Conservation (phyloP, 2,797 vertebrate species). For the Avahi laniger region DNA sequence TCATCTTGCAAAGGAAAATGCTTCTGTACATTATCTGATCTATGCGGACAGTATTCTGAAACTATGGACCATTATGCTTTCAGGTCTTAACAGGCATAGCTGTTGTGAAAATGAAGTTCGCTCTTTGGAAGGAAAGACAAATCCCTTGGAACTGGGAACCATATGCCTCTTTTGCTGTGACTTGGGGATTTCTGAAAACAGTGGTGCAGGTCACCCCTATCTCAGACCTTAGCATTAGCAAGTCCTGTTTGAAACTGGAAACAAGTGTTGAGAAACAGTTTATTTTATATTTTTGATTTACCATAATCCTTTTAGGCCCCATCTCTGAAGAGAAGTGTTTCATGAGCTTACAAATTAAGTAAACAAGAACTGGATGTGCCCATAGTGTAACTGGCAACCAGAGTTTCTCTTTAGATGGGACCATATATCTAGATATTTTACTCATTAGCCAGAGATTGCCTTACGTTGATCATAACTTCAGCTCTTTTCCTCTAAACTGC, state of each 20-base stretch:
- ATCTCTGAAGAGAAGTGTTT: constrained; percentile 52
- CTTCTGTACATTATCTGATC: neutral
- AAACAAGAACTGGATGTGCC: constrained; percentile 22
- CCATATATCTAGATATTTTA: neutral
- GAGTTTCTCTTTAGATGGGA: neutral
- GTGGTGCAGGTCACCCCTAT: neutral
- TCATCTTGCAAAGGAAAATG: neutral
- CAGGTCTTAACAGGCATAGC: neutral
- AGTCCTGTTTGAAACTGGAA: constrained; percentile 63
- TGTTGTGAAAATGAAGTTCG: neutral
- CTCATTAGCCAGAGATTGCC: neutral
- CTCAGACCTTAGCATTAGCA: neutral
- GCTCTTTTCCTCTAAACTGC: neutral
- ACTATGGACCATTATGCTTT: neutral
- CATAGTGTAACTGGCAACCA: neutral
- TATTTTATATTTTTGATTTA: constrained; percentile 56
- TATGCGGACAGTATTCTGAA: neutral
- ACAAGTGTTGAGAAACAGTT: constrained; percentile 54
- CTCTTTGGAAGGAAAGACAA: neutral
- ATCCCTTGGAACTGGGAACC: neutral
- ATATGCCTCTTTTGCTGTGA: neutral
- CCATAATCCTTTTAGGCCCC: constrained; percentile 53
- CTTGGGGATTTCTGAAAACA: neutral
- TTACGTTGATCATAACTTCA: neutral
- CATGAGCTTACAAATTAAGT: constrained; percentile 22